These are phyloP conservation scores for Trissolcus basalis DNA, from an alignment of 1,140 invertebrate species.

Conservation along the genomic window DNA sequence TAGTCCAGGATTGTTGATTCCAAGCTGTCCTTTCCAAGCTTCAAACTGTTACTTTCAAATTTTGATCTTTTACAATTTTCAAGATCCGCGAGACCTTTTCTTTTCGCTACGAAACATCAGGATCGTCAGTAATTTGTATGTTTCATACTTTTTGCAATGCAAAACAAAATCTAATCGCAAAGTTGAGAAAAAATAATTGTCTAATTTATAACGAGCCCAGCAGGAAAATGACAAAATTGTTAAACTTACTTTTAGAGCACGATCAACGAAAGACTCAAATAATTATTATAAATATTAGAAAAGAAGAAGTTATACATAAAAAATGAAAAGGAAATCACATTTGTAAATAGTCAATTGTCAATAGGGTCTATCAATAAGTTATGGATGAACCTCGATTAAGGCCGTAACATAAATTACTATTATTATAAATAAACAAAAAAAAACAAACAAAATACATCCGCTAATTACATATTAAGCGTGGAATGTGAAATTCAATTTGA, in stretches of 20 bases:
- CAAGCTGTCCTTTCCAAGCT: constrained; percentile 34
- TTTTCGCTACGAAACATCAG: too few relatives aligned
- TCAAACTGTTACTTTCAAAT: neutral
- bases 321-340: constrained; percentile 15
- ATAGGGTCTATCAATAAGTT: constrained; percentile 57
- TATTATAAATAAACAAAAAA: constrained; percentile 25
- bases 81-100: too few relatives aligned
- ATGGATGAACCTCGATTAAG: constrained; percentile 39
- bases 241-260: constrained; percentile 29
- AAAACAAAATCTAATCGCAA: too few relatives aligned
- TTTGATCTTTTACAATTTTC: neutral
- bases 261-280: constrained; percentile 51
- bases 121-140: too few relatives aligned
- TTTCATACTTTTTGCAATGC: too few relatives aligned
- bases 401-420: constrained; percentile 44
- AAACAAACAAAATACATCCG: constrained; percentile 3
- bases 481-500: constrained; percentile 65
- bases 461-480: constrained; percentile 35
- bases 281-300: constrained; percentile 36
- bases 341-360: constrained; percentile 62
- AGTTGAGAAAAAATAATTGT: too few relatives aligned
- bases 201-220: constrained; percentile 5
- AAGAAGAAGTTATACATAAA: constrained; percentile 37
- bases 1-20: neutral
- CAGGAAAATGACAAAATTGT: constrained; percentile 7